Evolutionary conservation across 2,113 vertebrate genomes (phyloP).

Genomic region (Gambusia affinis): DNA sequence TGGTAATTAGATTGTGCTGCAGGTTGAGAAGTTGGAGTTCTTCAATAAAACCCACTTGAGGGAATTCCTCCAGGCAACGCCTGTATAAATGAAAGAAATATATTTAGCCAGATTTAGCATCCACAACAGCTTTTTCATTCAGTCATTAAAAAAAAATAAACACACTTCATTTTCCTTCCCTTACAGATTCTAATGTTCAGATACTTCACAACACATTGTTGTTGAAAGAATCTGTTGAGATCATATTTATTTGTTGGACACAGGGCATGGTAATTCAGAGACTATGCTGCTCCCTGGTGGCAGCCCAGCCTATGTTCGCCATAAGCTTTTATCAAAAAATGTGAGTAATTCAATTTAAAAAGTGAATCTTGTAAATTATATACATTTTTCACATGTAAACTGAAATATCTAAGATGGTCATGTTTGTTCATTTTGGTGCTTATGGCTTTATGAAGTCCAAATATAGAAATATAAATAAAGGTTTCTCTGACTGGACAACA

Average conservation of each 20-base stretch:
- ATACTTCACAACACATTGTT: neutral
- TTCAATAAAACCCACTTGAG: conserved; percentile 84
- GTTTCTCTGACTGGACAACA: neutral
- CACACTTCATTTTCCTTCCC: neutral
- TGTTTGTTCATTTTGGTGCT: neutral
- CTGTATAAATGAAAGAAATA: conserved; percentile 62
- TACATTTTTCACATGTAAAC: neutral
- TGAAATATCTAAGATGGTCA: neutral
- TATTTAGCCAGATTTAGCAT: neutral
- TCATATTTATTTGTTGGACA: neutral
- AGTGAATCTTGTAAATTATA: neutral
- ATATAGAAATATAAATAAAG: neutral
- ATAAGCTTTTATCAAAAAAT: neutral
- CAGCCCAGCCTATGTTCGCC: conserved; percentile 2
- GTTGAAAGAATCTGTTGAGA: neutral
- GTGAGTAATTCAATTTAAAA: neutral
- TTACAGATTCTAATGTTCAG: neutral
- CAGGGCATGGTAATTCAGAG: neutral
- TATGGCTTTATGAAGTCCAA: neutral
- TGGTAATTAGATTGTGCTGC: conserved; percentile 91
- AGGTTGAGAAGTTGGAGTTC: conserved; percentile 90
- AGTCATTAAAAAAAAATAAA: neutral
- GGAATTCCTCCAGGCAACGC: conserved; percentile 85
- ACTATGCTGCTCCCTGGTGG: conserved; percentile 77
- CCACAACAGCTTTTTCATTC: neutral